A percentile compares a stretch with the other conserved stretches of the same genome.
Conservation (phyloP, 2,113 vertebrate genomes). For the Alouatta palliata region DNA sequence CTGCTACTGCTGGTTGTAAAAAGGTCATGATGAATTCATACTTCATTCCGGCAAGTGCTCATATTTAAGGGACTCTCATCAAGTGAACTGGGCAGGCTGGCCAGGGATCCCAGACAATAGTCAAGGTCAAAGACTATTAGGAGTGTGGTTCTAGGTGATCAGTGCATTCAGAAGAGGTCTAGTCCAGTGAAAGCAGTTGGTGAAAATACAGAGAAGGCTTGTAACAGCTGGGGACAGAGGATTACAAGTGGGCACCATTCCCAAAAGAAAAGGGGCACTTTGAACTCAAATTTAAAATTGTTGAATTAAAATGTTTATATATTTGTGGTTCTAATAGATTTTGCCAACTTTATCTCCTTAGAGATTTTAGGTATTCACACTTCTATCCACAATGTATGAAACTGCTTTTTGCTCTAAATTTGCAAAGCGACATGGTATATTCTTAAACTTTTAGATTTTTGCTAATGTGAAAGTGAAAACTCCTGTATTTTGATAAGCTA, state of each 20-base stretch:
- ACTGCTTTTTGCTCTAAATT: not conserved
- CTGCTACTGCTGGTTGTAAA: not conserved
- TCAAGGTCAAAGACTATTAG: not conserved
- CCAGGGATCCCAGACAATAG: not conserved
- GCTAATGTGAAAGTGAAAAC: not conserved
- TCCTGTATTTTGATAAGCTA: not conserved
- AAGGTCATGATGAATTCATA: not conserved
- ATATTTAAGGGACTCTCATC: not conserved
- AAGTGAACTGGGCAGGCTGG: not conserved
- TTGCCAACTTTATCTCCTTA: not conserved
- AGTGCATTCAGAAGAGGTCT: not conserved
- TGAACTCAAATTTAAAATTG: not conserved
- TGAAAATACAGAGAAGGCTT: not conserved
- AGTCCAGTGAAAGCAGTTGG: not conserved
- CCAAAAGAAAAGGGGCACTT: not conserved
- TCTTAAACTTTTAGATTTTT: not conserved
- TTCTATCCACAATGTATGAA: not conserved
- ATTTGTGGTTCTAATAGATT: conserved; percentile 1
- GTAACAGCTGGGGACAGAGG: not conserved
- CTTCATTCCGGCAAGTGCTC: not conserved
- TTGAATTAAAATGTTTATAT: not conserved
- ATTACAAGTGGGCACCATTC: not conserved
- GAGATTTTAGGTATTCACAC: not conserved
- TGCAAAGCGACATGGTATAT: not conserved
- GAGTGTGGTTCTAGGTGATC: not conserved